Conservation (phyloP, 1,140 invertebrate genomes). For the Wiebesia pumilae region DNA sequence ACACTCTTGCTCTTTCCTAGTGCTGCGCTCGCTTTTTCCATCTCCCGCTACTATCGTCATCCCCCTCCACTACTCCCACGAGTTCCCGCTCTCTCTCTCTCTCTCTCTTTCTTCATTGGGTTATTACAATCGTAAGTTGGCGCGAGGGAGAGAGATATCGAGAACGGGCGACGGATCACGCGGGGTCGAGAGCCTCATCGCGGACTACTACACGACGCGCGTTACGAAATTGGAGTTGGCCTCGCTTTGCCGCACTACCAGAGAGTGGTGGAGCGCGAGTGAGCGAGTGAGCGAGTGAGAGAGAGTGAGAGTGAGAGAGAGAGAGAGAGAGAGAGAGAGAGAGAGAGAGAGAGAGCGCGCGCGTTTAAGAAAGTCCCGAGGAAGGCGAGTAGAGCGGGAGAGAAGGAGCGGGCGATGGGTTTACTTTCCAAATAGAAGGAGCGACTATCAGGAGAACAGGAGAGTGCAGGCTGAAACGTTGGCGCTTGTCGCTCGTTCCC, state of each 20-base stretch:
- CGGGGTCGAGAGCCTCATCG: constrained; percentile 45
- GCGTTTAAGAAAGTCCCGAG: constrained; percentile 21
- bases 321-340: background rate
- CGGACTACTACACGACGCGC: constrained; percentile 5
- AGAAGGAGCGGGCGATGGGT: constrained; percentile 29
- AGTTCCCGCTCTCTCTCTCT: background rate
- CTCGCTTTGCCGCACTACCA: background rate
- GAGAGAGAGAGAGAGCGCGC: background rate
- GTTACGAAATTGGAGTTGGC: constrained; percentile 47
- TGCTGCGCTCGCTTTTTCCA: constrained; percentile 29
- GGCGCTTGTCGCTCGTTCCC: background rate
- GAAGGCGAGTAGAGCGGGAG: constrained; percentile 24
- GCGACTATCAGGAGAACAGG: constrained; percentile 45
- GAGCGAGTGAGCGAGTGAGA: background rate
- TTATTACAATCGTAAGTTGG: background rate
- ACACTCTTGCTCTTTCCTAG: background rate
- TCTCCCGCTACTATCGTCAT: background rate
- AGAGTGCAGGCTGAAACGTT: background rate
- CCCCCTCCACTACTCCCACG: background rate
- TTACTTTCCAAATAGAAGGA: constrained; percentile 54
- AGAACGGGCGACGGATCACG: constrained; percentile 15
- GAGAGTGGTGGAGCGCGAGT: background rate
- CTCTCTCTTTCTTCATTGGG: background rate
- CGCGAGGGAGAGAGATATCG: background rate
- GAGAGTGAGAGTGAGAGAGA: background rate